Evolutionary conservation across 2,113 vertebrate species (phyloP), one percentile per base, ranked within the genome.

Genomic region (Ailurus styani): DNA sequence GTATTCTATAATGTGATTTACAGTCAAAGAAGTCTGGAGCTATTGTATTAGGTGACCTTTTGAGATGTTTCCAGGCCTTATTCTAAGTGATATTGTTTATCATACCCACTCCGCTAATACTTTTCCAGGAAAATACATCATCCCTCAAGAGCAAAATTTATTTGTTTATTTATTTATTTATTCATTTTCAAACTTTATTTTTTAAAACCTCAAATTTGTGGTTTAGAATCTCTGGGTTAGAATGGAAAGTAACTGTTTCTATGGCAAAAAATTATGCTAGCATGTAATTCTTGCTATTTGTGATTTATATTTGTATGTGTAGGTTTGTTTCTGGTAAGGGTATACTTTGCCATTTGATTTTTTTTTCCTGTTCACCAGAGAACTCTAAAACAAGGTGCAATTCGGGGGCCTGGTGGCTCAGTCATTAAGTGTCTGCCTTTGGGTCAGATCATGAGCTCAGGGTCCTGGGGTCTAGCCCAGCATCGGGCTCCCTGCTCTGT

Each of bases 1-100:
- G 12, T 29, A 78, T 82, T 89, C 57, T 42, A 50, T 73, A 93
- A 62, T 52, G 21, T 54, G 8, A 17, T 34, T 66, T 70, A 6
- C 0, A 23, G 37, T 81, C 42, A 87, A 62, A 81, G 17, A 90
- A 90, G 31, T 88, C 34, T 62, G 55, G n/a, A 54, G n/a, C 4
- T 79, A 42, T 31, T 93, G 7, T 85, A 25, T 90, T 95, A 79
- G 37, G 57, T 96, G 54, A 84, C 54, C 21, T 94, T 91, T 70
- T 90, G 50, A 90, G 52, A 95, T 60, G 81, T 3, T 97, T 90
- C 29, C 40, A 91, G 42, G n/a, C 20, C 40, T 97, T 95, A 77
- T n/a, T 89, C 15, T 95, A 94, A 79, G 68, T 86, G 12, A 47
- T 23, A 79, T 9, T 94, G 20, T 78, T 85, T 78, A 47, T n/a